A percentile compares a stretch with the other conserved stretches of the same genome.
Evolutionary conservation across 2,888 invertebrate species (phyloP).

Genomic region (Abrostola triplasia): DNA sequence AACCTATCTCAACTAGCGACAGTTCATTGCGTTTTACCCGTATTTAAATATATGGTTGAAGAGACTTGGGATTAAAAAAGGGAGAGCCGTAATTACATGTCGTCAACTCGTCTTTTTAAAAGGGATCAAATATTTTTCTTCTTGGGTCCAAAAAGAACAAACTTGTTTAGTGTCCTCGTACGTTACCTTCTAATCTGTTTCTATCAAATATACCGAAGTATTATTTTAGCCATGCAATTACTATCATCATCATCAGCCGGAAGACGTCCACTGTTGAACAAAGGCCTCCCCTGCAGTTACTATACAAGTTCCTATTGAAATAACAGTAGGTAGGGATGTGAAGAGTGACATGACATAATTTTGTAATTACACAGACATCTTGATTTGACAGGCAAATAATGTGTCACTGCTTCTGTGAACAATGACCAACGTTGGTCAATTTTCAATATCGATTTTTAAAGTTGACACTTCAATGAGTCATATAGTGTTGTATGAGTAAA

Average conservation of each 20-base stretch:
- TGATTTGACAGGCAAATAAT: neutral
- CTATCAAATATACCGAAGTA: too few relatives aligned
- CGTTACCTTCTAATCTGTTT: too few relatives aligned
- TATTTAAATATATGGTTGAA: constrained; percentile 1
- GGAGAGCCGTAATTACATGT: neutral
- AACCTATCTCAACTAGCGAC: neutral
- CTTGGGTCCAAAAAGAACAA: too few relatives aligned
- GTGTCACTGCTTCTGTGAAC: neutral
- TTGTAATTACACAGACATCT: neutral
- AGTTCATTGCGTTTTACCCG: neutral
- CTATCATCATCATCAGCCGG: too few relatives aligned
- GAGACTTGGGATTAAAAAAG: neutral
- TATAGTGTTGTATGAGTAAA: too few relatives aligned
- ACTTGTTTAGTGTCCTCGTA: too few relatives aligned
- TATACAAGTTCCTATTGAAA: too few relatives aligned
- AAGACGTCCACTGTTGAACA: too few relatives aligned
- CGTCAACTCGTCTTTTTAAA: neutral
- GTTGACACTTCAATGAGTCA: neutral
- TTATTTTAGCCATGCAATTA: too few relatives aligned
- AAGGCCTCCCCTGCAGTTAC: too few relatives aligned
- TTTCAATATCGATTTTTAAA: constrained; percentile 1
- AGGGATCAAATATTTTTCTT: neutral
- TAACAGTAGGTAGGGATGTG: too few relatives aligned
- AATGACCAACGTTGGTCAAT: neutral
- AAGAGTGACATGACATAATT: neutral